These are phyloP conservation scores for Lepidothrix coronata DNA, from an alignment of 2,113 vertebrate genomes.

Conservation along the genomic window DNA sequence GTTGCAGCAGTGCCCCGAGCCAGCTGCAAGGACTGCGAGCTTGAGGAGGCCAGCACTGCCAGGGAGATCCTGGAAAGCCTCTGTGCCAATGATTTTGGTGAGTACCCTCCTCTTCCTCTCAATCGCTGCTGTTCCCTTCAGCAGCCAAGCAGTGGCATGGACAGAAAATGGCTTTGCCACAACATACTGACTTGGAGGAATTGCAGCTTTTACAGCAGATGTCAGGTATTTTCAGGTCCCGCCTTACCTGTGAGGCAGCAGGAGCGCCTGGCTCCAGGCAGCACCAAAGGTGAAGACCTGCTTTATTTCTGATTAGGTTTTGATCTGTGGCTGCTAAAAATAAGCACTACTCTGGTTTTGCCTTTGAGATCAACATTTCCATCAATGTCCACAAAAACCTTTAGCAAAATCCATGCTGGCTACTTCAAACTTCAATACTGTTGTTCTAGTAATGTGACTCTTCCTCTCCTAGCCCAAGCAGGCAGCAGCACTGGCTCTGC, in stretches of 20 bases:
- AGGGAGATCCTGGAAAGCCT: slow-evolving; percentile 81
- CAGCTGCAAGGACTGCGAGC: slow-evolving; percentile 84
- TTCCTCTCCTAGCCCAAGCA: background rate
- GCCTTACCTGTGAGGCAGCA: background rate
- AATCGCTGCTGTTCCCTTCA: background rate
- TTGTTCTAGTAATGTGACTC: background rate
- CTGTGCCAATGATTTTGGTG: slow-evolving; percentile 83
- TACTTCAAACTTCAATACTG: background rate
- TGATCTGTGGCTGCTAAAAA: background rate
- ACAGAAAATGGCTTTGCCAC: background rate
- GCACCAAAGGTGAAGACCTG: background rate
- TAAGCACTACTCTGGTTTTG: background rate
- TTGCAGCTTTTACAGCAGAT: background rate
- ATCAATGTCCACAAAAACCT: background rate
- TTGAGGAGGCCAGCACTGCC: slow-evolving; percentile 76
- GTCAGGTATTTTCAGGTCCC: background rate
- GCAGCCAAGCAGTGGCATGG: background rate
- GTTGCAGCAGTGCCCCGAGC: slow-evolving; percentile 76
- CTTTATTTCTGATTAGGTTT: background rate
- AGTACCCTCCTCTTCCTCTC: slow-evolving; percentile 29
- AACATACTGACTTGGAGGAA: background rate
- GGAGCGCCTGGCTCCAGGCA: background rate
- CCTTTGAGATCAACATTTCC: background rate
- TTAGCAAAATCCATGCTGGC: background rate
- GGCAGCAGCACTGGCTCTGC: background rate